These are phyloP conservation scores for Ornithoptera alexandrae DNA, from an alignment of 2,888 invertebrate genomes.

Conservation along the genomic window DNA sequence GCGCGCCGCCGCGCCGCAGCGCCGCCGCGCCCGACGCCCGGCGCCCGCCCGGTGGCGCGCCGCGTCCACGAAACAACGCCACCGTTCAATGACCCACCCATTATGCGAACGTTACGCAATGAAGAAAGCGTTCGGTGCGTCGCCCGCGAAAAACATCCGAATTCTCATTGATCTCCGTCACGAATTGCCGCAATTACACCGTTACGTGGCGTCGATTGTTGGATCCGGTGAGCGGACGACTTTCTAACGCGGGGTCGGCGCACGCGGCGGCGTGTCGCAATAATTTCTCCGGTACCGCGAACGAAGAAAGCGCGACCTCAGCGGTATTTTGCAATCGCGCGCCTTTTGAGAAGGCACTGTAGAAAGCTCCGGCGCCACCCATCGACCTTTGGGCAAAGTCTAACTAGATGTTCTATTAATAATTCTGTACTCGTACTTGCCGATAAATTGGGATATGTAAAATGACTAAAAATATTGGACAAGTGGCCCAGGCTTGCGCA, in stretches of 20 bases:
- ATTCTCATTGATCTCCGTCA: slow-evolving; percentile 68
- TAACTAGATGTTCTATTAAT: neutral
- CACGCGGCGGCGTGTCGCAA: slow-evolving; percentile 76
- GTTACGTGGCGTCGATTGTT: slow-evolving; percentile 71
- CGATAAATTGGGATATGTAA: neutral
- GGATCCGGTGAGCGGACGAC: slow-evolving; percentile 79
- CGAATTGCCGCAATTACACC: slow-evolving; percentile 75
- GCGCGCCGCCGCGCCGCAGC: slow-evolving; percentile 38
- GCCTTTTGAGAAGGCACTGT: slow-evolving; percentile 32
- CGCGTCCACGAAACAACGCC: slow-evolving; percentile 56
- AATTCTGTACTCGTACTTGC: neutral
- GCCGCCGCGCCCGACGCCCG: slow-evolving; percentile 30
- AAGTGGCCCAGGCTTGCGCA: slow-evolving; percentile 65
- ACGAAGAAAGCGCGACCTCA: slow-evolving; percentile 80
- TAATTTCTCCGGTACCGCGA: slow-evolving; percentile 77
- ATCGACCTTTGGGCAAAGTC: neutral
- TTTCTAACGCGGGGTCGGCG: slow-evolving; percentile 79
- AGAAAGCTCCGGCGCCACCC: slow-evolving; percentile 17
- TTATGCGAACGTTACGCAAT: slow-evolving; percentile 73
- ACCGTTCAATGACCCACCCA: slow-evolving; percentile 70
- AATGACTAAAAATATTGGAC: slow-evolving; percentile 56
- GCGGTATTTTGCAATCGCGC: slow-evolving; percentile 76
- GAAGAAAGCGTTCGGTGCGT: slow-evolving; percentile 76
- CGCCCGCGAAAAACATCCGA: slow-evolving; percentile 72
- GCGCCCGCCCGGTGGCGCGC: slow-evolving; percentile 37